Evolutionary conservation across 2,888 invertebrate genomes (phyloP).

Genomic region (Pseudococcus jackbeardsleyi): DNA sequence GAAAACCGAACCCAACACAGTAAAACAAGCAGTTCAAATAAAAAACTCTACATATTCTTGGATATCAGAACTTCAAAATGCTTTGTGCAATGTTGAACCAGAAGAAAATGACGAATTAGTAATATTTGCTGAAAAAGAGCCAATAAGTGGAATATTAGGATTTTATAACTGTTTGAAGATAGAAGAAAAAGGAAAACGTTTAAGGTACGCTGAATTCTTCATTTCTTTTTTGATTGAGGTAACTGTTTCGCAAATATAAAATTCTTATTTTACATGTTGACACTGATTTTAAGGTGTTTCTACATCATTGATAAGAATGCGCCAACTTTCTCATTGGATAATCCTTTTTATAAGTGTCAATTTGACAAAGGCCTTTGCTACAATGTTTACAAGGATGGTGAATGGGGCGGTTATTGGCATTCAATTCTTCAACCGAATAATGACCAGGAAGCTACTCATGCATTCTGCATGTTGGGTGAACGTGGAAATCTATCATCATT

Average conservation of each 20-base stretch:
- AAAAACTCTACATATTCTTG: slow-evolving; percentile 72
- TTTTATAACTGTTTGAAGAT: slow-evolving; percentile 86
- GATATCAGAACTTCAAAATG: slow-evolving; percentile 72
- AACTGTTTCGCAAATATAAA: not conserved
- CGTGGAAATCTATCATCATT: slow-evolving; percentile 90
- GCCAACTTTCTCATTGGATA: slow-evolving; percentile 76
- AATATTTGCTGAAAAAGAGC: slow-evolving; percentile 78
- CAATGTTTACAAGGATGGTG: slow-evolving; percentile 80
- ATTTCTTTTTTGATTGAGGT: not conserved
- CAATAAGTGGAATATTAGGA: slow-evolving; percentile 85
- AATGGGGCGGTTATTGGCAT: slow-evolving; percentile 87
- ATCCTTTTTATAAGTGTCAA: slow-evolving; percentile 78
- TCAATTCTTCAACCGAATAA: slow-evolving; percentile 75
- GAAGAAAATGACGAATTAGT: slow-evolving; percentile 74
- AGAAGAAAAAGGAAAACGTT: slow-evolving; percentile 72
- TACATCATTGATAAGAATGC: slow-evolving; percentile 75
- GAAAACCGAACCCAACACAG: not conserved
- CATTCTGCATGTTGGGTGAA: slow-evolving; percentile 81
- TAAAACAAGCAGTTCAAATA: slow-evolving; percentile 70
- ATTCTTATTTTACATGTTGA: not conserved
- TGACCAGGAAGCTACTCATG: slow-evolving; percentile 75
- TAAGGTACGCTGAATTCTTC: not conserved
- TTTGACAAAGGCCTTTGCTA: slow-evolving; percentile 81
- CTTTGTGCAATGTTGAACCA: slow-evolving; percentile 70
- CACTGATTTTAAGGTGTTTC: slow-evolving; percentile 71